Evolutionary conservation across 2,888 invertebrate species (phyloP), one percentile per base, ranked within the genome.

Genomic region (Eubasilissa splendida): DNA sequence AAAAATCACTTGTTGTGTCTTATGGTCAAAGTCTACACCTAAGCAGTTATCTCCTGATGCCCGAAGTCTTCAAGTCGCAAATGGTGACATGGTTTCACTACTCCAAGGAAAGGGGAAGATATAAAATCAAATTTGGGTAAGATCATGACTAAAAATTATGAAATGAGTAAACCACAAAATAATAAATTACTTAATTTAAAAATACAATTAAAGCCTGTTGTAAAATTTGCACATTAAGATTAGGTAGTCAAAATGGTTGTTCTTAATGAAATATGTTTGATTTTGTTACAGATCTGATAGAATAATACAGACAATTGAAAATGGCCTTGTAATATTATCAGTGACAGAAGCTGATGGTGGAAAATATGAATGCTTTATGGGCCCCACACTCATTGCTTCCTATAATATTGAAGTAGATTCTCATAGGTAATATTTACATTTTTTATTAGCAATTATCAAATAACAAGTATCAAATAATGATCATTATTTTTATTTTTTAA

Each of bases 1-100:
- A 91, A 84, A 91, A 90, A 85, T 91, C 91, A 1, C 89, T 92
- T 65, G 87, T 91, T 53, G 92, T 92, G n/a, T 91, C 92, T 2
- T 93, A 91, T 87, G 93, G 93, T 0, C 92, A 93, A 86, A 92
- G 92, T 85, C 90, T 93, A 22, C 93, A 93, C 85, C 86, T 93
- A 82, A 91, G 92, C 2, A 91, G 92, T 54, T 91, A 91, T 83
- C 89, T 90, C 10, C 89, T 87, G 83, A 90, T 90, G 1, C 91
- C 91, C 4, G 91, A 91, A 84, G 90, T 90, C 0, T 84, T 91
- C 59, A 88, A 87, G 83, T 89, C 90, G 77, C 90, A 91, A 83
- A 85, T 87, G 59, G 90, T 91, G 0, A 87, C 89, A 42, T 91
- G 91, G 91, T 91, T 88, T 84, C 91, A 91, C 83, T 90, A 91